Conservation (phyloP, 2,113 vertebrate genomes). For the Setophaga kirtlandii region DNA sequence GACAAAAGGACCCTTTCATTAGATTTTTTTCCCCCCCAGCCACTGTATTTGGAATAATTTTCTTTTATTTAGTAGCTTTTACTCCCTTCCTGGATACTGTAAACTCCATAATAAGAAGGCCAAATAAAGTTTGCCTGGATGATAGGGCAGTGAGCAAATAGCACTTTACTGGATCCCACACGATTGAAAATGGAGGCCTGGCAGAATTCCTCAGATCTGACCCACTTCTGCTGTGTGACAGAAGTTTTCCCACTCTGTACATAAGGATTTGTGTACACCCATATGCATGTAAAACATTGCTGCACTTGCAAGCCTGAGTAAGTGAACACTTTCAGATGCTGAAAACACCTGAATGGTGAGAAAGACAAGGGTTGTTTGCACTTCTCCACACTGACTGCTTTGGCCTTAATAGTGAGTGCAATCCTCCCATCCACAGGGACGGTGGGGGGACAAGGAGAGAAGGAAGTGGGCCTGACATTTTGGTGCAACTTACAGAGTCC, state of each 20-base stretch:
- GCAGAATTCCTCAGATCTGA: neutral
- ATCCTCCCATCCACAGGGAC: neutral
- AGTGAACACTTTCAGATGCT: neutral
- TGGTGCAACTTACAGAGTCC: neutral
- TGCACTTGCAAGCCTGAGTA: neutral
- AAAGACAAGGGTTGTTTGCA: neutral
- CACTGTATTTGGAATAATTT: neutral
- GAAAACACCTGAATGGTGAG: neutral
- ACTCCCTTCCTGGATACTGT: neutral
- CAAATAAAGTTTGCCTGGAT: neutral
- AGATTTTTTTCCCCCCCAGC: neutral
- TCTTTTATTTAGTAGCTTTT: neutral
- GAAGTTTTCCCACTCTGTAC: neutral
- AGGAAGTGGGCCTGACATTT: neutral
- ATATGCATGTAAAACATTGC: neutral
- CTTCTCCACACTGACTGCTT: neutral
- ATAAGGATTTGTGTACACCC: neutral
- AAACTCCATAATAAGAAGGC: neutral
- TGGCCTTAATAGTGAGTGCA: neutral
- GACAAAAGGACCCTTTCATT: conserved; percentile 29
- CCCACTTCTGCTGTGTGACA: neutral
- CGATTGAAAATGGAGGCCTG: neutral
- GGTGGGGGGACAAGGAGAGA: neutral
- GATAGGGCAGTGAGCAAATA: neutral
- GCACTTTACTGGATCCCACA: neutral